These are phyloP conservation scores for Asarcornis scutulata DNA, from an alignment of 2,113 vertebrate species.

Conservation along the genomic window DNA sequence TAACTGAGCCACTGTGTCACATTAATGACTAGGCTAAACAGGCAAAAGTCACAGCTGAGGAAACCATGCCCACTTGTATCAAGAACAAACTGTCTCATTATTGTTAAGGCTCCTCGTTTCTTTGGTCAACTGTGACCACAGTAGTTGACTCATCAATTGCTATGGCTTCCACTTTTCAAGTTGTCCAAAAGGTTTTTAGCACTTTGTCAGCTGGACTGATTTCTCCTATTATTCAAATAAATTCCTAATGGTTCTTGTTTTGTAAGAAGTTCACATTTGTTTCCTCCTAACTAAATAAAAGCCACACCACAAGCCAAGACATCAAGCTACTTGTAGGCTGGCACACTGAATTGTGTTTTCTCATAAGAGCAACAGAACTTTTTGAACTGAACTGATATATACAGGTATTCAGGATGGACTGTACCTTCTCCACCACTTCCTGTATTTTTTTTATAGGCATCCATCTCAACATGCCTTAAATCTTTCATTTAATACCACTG, in stretches of 20 bases:
- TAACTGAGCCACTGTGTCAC: neutral
- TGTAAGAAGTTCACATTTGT: neutral
- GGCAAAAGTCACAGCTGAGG: neutral
- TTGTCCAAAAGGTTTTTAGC: neutral
- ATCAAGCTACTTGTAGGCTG: neutral
- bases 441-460: neutral
- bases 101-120: neutral
- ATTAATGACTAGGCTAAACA: neutral
- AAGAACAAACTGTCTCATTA: neutral
- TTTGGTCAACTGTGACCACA: neutral
- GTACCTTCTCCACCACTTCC: neutral
- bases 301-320: neutral
- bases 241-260: neutral
- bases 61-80: neutral
- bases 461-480: neutral
- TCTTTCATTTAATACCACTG: neutral
- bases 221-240: neutral
- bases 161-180: neutral
- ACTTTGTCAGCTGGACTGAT: neutral
- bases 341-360: neutral
- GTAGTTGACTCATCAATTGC: neutral
- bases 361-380: neutral
- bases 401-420: neutral
- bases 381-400: neutral
- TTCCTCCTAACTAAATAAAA: neutral